Evolutionary conservation across 2,797 vertebrate species (phyloP).

Genomic region (Melanotaenia nigrans): DNA sequence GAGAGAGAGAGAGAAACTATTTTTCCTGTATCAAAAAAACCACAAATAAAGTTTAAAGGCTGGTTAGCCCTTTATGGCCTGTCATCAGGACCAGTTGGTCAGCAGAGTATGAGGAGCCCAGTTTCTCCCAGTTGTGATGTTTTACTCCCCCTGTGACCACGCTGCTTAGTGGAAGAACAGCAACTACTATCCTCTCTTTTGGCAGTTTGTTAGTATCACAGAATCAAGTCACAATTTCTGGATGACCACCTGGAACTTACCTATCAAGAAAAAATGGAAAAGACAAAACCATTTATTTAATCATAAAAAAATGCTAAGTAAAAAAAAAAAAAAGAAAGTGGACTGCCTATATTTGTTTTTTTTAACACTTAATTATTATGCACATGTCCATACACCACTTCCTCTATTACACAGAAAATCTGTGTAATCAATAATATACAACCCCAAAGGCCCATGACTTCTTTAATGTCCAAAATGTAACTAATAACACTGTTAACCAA

Average conservation of each 20-base stretch:
- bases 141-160: slow-evolving; percentile 5
- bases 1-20: neutral
- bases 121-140: slow-evolving; percentile 14
- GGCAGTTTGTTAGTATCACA: slow-evolving; percentile 16
- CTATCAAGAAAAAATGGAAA: slow-evolving; percentile 60
- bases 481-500: neutral
- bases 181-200: slow-evolving; percentile 16
- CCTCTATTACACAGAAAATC: neutral
- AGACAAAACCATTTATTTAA: neutral
- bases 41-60: neutral
- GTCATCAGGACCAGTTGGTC: slow-evolving; percentile 5
- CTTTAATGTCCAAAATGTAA: neutral
- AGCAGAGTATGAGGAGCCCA: slow-evolving; percentile 8
- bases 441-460: neutral
- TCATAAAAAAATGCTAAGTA: neutral
- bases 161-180: slow-evolving; percentile 3
- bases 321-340: neutral
- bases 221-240: slow-evolving; percentile 78
- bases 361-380: too few relatives aligned
- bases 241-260: slow-evolving; percentile 89
- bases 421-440: neutral
- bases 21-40: slow-evolving; percentile 6
- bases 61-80: neutral
- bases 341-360: neutral
- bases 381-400: neutral